Percentiles rank a stretch among this genome's conserved stretches.
Conservation (phyloP, 2,888 invertebrate species). For the Lepidochrysops patricia region DNA sequence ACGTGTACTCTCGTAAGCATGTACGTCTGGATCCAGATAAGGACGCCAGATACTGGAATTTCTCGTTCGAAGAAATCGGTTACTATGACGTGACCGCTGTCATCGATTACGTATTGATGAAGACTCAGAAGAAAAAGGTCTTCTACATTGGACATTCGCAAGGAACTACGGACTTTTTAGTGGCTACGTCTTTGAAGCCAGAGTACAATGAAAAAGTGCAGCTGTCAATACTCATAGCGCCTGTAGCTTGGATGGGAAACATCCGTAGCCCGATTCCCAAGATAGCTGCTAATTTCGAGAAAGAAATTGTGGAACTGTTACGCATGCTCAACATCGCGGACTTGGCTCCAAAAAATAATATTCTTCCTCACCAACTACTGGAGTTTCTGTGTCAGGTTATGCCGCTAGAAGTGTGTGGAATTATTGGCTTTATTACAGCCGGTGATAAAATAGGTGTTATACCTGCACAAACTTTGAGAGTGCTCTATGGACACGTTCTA, state of each 20-base stretch:
- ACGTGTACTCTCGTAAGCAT: slow-evolving; percentile 73
- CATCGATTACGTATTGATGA: slow-evolving; percentile 39
- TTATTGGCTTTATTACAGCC: background rate
- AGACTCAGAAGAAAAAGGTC: slow-evolving; percentile 64
- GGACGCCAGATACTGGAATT: slow-evolving; percentile 61
- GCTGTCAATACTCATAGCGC: slow-evolving; percentile 67
- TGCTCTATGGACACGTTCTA: slow-evolving; percentile 2
- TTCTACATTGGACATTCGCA: slow-evolving; percentile 80
- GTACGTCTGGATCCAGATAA: slow-evolving; percentile 37
- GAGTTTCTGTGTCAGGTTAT: slow-evolving; percentile 3
- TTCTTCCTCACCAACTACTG: background rate
- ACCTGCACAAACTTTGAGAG: background rate
- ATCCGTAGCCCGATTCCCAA: slow-evolving; percentile 42
- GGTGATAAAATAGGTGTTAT: background rate
- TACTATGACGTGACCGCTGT: slow-evolving; percentile 78
- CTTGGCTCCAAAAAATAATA: background rate
- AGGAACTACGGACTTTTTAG: slow-evolving; percentile 75
- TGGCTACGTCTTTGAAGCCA: slow-evolving; percentile 61
- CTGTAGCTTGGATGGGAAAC: slow-evolving; percentile 70
- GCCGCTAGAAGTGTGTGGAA: background rate
- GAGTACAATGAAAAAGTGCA: slow-evolving; percentile 73
- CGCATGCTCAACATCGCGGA: background rate
- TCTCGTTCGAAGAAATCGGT: slow-evolving; percentile 81
- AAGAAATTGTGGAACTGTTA: background rate
- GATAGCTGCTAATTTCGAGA: slow-evolving; percentile 25